Percentiles rank a stretch among this genome's conserved stretches.
Evolutionary conservation across 2,113 vertebrate species (phyloP).

Genomic region (Rhinoderma darwinii): DNA sequence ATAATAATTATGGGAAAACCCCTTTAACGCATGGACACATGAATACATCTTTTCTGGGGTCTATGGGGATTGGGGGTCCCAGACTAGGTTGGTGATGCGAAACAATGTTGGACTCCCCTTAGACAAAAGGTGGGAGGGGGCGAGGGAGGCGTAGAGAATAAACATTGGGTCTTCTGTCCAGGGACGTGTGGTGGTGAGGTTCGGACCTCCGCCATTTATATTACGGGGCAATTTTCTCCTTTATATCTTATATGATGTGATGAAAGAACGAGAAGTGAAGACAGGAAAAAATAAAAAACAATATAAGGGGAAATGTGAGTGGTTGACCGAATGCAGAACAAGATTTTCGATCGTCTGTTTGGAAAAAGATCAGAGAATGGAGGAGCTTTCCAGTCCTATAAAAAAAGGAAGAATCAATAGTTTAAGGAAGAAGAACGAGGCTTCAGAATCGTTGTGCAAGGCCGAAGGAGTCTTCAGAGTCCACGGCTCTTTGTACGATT

Average conservation of each 20-base stretch:
- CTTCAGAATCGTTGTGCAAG: not conserved
- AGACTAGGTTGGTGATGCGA: not conserved
- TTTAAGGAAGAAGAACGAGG: not conserved
- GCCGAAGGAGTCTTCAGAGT: not conserved
- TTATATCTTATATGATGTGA: not conserved
- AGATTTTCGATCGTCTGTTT: not conserved
- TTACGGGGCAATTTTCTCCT: too few species aligned
- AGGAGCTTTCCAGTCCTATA: not conserved
- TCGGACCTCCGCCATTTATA: too few species aligned
- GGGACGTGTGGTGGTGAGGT: too few species aligned
- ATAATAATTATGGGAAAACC: too few species aligned
- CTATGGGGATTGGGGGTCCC: not conserved
- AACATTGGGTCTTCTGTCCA: too few species aligned
- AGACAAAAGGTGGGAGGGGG: not conserved
- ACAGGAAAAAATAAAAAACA: not conserved
- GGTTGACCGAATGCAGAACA: not conserved
- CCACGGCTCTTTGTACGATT: too few species aligned
- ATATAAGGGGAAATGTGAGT: not conserved
- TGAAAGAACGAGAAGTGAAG: not conserved
- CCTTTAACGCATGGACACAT: not conserved
- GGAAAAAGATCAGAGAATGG: not conserved
- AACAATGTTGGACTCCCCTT: not conserved
- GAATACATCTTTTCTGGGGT: not conserved
- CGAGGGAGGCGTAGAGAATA: too few species aligned
- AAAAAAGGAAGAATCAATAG: not conserved